These are phyloP conservation scores for Melieria crassipennis DNA, from an alignment of 2,888 invertebrate genomes.

Conservation along the genomic window DNA sequence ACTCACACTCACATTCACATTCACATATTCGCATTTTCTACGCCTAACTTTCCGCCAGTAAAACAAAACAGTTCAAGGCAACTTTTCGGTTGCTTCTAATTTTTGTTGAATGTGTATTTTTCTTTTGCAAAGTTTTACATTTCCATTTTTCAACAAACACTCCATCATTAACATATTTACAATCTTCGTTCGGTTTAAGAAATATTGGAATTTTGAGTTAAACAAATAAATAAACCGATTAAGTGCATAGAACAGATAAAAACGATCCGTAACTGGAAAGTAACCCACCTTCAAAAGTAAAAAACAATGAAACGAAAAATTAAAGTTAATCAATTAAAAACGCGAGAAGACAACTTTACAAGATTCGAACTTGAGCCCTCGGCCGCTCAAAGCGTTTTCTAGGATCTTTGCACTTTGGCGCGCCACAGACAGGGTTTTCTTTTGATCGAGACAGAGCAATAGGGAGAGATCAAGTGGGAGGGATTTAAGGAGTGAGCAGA, in stretches of 20 bases:
- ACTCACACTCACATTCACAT: constrained; percentile 33
- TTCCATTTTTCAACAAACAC: constrained; percentile 28
- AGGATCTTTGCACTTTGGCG: too few species aligned
- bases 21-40: not conserved
- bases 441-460: too few species aligned
- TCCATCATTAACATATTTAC: constrained; percentile 25
- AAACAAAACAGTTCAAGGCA: constrained; percentile 11
- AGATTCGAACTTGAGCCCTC: too few species aligned
- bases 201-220: constrained; percentile 4
- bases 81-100: not conserved
- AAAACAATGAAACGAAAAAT: constrained; percentile 11
- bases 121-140: constrained; percentile 4
- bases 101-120: not conserved
- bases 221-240: constrained; percentile 15
- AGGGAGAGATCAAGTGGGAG: too few species aligned
- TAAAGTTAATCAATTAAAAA: too few species aligned
- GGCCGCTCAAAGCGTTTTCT: too few species aligned
- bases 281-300: constrained; percentile 23
- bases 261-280: constrained; percentile 14
- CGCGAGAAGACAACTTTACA: too few species aligned
- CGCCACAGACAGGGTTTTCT: too few species aligned
- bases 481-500: too few species aligned
- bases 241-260: constrained; percentile 19
- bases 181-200: constrained; percentile 50
- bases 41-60: constrained; percentile 40